A percentile compares a stretch with the other conserved stretches of the same genome.
phyloP scores from a whole-genome alignment of 2,113 vertebrate genomes.

The Petroica traversi region DNA sequence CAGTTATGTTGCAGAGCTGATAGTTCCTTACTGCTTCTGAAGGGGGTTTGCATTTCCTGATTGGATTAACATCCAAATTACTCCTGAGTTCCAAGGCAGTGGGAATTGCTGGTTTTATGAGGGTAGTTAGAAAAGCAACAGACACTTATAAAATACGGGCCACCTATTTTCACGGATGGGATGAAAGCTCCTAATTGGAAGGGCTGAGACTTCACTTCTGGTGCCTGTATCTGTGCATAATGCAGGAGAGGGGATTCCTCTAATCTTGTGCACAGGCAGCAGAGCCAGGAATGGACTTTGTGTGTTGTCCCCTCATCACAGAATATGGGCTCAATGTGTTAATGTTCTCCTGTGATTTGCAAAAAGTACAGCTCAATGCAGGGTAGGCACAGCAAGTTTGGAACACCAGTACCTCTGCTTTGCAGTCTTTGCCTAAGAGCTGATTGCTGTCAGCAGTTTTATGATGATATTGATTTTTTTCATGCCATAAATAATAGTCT shows the following conservation, averaged over 20 bases:
- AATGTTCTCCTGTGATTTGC: not conserved
- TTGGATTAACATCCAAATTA: constrained; percentile 12
- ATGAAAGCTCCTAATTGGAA: constrained; percentile 16
- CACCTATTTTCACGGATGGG: not conserved
- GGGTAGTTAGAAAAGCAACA: not conserved
- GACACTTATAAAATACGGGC: not conserved
- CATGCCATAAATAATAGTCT: constrained; percentile 51
- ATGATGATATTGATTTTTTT: constrained; percentile 50
- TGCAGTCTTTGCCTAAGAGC: not conserved
- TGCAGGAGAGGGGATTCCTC: not conserved
- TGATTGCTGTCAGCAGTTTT: constrained; percentile 27
- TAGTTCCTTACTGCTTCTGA: not conserved
- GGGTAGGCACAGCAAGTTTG: not conserved
- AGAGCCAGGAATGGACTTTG: not conserved
- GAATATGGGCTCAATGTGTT: not conserved
- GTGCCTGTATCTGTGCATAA: not conserved
- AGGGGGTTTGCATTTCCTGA: constrained; percentile 19
- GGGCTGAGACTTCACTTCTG: not conserved
- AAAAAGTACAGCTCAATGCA: not conserved
- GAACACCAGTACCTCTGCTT: not conserved
- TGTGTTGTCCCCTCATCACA: not conserved
- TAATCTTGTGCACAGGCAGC: not conserved
- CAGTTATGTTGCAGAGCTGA: not conserved
- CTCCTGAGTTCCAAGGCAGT: constrained; percentile 1
- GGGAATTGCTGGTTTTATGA: not conserved